phyloP scores from a whole-genome alignment of 2,797 vertebrate genomes.

The Hypotaenidia okinawae region DNA sequence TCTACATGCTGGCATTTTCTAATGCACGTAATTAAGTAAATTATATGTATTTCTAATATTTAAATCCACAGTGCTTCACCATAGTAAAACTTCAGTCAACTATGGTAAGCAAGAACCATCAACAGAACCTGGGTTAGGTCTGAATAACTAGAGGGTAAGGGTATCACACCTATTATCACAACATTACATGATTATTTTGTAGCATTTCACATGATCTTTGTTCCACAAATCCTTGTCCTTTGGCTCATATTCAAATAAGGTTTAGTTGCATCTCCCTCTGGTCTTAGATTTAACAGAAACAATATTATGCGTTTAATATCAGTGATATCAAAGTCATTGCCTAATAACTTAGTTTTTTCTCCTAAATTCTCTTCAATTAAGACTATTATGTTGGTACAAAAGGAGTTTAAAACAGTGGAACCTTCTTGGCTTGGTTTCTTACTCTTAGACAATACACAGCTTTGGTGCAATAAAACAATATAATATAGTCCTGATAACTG shows the following conservation, averaged over 20 bases:
- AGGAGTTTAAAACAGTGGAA: not conserved
- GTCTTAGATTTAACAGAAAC: not conserved
- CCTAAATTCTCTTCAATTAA: not conserved
- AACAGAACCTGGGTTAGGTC: not conserved
- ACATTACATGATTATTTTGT: not conserved
- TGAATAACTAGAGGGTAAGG: not conserved
- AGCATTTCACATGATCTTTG: not conserved
- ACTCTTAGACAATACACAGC: not conserved
- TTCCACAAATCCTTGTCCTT: not conserved
- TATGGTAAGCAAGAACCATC: not conserved
- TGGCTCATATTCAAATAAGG: not conserved
- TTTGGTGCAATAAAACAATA: not conserved
- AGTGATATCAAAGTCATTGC: fast-evolving
- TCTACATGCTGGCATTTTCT: not conserved
- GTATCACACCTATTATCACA: not conserved
- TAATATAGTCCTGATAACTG: not conserved
- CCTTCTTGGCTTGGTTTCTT: not conserved
- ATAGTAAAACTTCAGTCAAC: not conserved
- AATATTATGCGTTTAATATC: not conserved
- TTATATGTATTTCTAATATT: not conserved
- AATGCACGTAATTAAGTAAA: not conserved
- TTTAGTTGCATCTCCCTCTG: not conserved
- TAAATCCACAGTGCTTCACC: not conserved
- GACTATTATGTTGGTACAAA: not conserved
- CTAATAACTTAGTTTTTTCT: not conserved